Evolutionary conservation across 2,888 invertebrate species (phyloP).

Genomic region (Synergus umbraculus): DNA sequence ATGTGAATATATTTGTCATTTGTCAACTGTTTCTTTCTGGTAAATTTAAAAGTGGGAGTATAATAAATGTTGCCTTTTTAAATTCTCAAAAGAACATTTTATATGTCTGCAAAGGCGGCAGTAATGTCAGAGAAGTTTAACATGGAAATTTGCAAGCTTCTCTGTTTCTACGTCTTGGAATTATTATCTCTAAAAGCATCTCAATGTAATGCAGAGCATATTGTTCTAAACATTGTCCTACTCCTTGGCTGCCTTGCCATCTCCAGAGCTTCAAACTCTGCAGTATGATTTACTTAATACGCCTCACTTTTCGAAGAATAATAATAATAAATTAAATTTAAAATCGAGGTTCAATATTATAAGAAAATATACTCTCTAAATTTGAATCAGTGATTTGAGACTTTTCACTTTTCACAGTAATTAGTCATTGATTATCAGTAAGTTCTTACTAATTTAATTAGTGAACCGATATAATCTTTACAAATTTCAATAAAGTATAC

Average conservation of each 20-base stretch:
- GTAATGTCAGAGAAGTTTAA: conserved; percentile 1
- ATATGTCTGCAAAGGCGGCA: background rate
- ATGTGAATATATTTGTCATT: no score
- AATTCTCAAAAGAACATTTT: background rate
- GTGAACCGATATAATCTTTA: no score
- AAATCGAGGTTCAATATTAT: background rate
- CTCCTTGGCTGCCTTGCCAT: background rate
- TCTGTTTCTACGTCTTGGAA: conserved; percentile 12
- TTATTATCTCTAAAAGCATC: conserved; percentile 3
- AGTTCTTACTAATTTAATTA: no score
- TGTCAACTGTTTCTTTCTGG: no score
- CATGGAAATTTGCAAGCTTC: conserved; percentile 12
- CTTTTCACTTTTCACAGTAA: no score
- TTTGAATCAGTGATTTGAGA: no score
- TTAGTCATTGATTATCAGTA: no score
- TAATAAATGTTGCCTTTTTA: background rate
- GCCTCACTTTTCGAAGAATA: background rate
- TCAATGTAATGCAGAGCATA: background rate
- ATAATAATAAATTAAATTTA: background rate
- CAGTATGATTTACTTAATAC: background rate
- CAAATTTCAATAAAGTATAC: no score
- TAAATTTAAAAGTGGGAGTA: background rate
- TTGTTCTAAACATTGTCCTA: background rate
- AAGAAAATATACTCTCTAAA: no score
- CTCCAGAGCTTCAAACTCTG: background rate